Evolutionary conservation across 2,888 invertebrate species (phyloP).

Genomic region (Bellardia bayeri): DNA sequence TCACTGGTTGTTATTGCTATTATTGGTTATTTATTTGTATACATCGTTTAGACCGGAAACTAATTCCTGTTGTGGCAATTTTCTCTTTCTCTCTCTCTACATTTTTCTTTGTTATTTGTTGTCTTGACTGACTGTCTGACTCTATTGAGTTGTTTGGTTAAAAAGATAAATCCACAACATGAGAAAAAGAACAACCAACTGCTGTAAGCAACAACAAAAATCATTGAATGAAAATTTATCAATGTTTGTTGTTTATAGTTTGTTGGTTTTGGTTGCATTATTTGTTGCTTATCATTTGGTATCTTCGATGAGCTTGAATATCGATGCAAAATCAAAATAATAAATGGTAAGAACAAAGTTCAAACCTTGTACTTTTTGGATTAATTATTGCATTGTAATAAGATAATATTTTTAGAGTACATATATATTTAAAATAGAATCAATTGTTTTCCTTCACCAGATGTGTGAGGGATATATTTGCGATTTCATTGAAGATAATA

Average conservation of each 20-base stretch:
- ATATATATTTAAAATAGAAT: no score
- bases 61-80: constrained; percentile 68
- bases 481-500: no score
- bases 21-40: constrained; percentile 47
- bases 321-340: neutral
- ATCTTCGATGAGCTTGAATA: no score
- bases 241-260: neutral
- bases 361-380: no score
- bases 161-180: constrained; percentile 2
- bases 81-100: constrained; percentile 3
- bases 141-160: constrained; percentile 33
- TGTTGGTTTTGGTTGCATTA: neutral
- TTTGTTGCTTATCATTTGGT: no score
- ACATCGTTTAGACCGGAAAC: constrained; percentile 73
- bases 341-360: no score
- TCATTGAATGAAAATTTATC: constrained; percentile 3
- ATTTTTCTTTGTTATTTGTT: constrained; percentile 14
- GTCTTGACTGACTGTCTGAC: neutral
- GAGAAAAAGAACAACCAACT: neutral
- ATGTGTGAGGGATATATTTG: no score
- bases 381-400: no score
- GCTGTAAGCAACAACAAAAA: constrained; percentile 3
- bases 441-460: no score
- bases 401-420: no score
- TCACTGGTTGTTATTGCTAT: constrained; percentile 11